A percentile compares a stretch with the other conserved stretches of the same genome.
Evolutionary conservation across 2,113 vertebrate species (phyloP).

Genomic region (Psilopogon haemacephalus): DNA sequence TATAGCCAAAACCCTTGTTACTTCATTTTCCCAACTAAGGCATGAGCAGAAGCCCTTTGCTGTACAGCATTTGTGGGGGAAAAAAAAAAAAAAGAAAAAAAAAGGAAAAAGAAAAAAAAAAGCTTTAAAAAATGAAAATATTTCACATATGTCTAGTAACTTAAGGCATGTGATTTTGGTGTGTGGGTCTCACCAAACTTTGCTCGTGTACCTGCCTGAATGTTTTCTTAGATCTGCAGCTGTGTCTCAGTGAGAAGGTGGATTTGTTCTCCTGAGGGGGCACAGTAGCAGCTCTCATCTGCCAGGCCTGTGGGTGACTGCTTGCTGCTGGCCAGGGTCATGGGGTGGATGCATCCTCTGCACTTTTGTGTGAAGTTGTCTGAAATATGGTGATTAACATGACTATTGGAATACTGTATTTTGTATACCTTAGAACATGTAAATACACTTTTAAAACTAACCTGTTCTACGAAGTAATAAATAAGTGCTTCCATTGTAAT

Average conservation of each 20-base stretch:
- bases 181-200: slow-evolving; percentile 56
- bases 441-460: slow-evolving; percentile 73
- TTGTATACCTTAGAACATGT: slow-evolving; percentile 69
- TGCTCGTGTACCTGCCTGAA: slow-evolving; percentile 59
- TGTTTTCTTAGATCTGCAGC: slow-evolving; percentile 50
- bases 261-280: background rate
- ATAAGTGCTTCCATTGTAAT: slow-evolving; percentile 72
- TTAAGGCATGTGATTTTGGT: slow-evolving; percentile 62
- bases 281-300: slow-evolving; percentile 9
- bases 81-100: background rate
- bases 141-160: slow-evolving; percentile 26
- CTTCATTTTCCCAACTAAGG: slow-evolving; percentile 47
- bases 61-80: slow-evolving; percentile 50
- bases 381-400: slow-evolving; percentile 59
- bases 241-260: background rate
- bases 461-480: slow-evolving; percentile 70
- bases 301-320: background rate
- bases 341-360: slow-evolving; percentile 24
- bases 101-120: background rate
- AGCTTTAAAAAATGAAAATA: background rate
- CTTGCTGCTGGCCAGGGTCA: slow-evolving; percentile 27
- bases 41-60: slow-evolving; percentile 63
- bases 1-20: slow-evolving; percentile 48
- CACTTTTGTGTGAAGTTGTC: slow-evolving; percentile 60
- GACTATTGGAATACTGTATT: slow-evolving; percentile 71